Base-by-base conservation (phyloP, 1,140 invertebrate species). In the Gerris buenoi region DNA sequence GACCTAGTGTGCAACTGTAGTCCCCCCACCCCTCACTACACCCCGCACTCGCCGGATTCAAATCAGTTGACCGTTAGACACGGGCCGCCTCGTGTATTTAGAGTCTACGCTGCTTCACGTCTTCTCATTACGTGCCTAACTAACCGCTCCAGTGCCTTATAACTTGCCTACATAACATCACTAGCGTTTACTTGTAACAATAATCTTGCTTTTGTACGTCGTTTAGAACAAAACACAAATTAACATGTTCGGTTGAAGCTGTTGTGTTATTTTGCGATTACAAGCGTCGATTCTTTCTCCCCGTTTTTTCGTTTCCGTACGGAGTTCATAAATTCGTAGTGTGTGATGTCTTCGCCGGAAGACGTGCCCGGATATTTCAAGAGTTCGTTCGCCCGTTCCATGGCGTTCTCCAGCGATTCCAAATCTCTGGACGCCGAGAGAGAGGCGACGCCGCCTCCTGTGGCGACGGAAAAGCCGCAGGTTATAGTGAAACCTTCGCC, bases 301-400 rank as follows among this genome's bases (percentile, higher is more conserved):
- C n/a, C n/a, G n/a, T n/a, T n/a, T n/a, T n/a, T n/a, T n/a, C n/a
- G n/a, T n/a, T n/a, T n/a, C n/a, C n/a, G n/a, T n/a, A n/a, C n/a
- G n/a, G n/a, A n/a, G n/a, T n/a, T n/a, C n/a, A n/a, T n/a, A n/a
- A n/a, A n/a, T n/a, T n/a, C n/a, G n/a, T n/a, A n/a, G n/a, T n/a
- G n/a, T n/a, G n/a, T n/a, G 18, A 46, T 46, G 33, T 46, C 33
- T 46, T 79, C 78, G 2, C 76, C 76, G 65, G 74, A 77, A 67
- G 76, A 77, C 15, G 68, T 74, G 2, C 74, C 74, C 14, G 73
- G 76, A 61, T 78, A 76, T 65, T 81, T 80, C 67, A 80, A 81
- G 70, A 80, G 79, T 67, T 76, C 75, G 15, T 81, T 78, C 66
- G 80, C 80, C 10, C 74, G 79, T 23, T 77, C 78, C 0, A 71